phyloP scores from a whole-genome alignment of 2,888 invertebrate species.

The Acleris emargana region DNA sequence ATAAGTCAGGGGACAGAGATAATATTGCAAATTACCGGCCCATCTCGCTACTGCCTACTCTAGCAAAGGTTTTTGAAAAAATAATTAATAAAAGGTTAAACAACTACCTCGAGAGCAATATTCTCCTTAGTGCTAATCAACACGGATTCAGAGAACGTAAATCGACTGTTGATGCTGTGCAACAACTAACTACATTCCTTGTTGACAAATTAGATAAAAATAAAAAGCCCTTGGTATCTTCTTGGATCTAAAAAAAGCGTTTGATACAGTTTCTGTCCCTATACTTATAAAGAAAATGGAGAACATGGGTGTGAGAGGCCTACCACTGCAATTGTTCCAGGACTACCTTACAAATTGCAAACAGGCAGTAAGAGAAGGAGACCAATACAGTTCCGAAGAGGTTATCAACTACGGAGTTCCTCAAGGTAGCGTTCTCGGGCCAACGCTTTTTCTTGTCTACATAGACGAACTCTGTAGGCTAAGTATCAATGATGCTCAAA shows the following conservation, averaged over 20 bases:
- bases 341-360: neutral
- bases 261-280: no score
- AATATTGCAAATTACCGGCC: constrained; percentile 24
- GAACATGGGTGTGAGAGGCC: neutral
- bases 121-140: neutral
- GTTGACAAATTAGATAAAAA: neutral
- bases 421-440: no score
- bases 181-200: neutral
- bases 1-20: constrained; percentile 10
- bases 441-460: no score
- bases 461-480: no score
- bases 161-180: neutral
- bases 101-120: neutral
- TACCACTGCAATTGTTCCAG: neutral
- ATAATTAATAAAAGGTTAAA: constrained; percentile 10
- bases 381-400: neutral
- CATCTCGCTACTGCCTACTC: constrained; percentile 11
- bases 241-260: neutral
- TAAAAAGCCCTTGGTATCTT: neutral
- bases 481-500: no score
- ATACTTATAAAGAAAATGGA: neutral
- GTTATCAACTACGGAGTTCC: no score
- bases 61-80: constrained; percentile 24
- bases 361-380: neutral
- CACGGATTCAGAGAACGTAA: neutral